Evolutionary conservation across 2,113 vertebrate genomes (phyloP), one percentile per base, ranked within the genome.

Genomic region (Sebastes schlegelii): DNA sequence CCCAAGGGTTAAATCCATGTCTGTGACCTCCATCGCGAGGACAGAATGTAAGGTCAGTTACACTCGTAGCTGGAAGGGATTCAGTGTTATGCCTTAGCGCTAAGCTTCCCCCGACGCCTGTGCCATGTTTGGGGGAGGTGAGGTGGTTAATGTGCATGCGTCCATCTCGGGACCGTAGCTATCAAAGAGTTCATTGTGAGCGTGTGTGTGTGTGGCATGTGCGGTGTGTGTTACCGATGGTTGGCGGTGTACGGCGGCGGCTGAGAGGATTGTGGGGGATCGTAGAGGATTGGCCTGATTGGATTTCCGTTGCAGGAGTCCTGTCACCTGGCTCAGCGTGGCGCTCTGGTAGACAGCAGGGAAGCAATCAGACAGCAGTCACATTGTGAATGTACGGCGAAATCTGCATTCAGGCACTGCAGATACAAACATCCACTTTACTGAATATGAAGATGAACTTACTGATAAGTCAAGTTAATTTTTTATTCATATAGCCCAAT

Each of bases 261-360:
- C 68, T 89, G 89, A 92, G 82, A 87, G 86, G 86, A 91, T 87
- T 88, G 75, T 52, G 52, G 74, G 77, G 76, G 77, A 90, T 90
- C 68, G 52, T 19, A 19, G 49, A 61, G 79, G 92, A 94, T 90
- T 93, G 92, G 83, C 91, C 90, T 93, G 92, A 95, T 92, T 92
- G 92, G 91, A 94, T 95, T 92, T 88, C 72, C 40, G 5, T 77
- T 17, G 79, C 79, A 58, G 90, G 85, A 88, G 79, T 82, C 77
- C 64, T 89, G 90, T 92, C 86, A 94, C 90, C 90, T 91, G 94
- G 70, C 83, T 66, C 85, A 89, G 91, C 83, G 23, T 74, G 89
- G 78, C 1, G 70, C 83, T 85, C 54, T 68, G 70, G 48, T 81
- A 83, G 60, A 76, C 86, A 71, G 88, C 83, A 61, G 86, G 91